Base-by-base conservation (phyloP, 2,888 invertebrate genomes). In the Myopa tessellatipennis region DNA sequence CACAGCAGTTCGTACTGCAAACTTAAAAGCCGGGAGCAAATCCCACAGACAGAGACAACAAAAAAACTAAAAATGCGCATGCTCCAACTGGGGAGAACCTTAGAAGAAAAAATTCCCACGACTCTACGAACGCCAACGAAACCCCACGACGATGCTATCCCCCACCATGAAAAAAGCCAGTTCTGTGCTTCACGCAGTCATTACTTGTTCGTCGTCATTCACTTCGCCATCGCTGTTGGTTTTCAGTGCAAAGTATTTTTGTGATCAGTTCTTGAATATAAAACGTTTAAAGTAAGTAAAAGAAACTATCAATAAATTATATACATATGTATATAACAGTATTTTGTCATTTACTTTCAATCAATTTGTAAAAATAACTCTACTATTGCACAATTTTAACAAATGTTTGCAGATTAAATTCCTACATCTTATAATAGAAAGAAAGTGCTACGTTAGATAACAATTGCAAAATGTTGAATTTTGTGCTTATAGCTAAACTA, bases 251-350 rank as follows among this genome's bases (percentile, higher is more conserved):
- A 81, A 76, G 73, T 69, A 55, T 65, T 79, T 80, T 75, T 65
- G 50, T 79, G 76, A 77, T 76, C 77, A 79, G 76, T 80, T 75
- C 69, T 71, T 78, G 68, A 65, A 79, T 60, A 78, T 80, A 77
- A 83, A 80, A 80, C 82, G 81, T 78, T 76, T 80, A 76, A 83
- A 81, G 82, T 83, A 83, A 82, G 82, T 82, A 71, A 7, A 70
- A 76, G 67, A 76, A 34, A 34, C n/a, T 16, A 38, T 36, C 60
- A 71, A 18, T 72, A 8, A 38, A n/a, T 38, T 36, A 16, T 10
- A 72, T 58, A 45, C 5, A 73, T 61, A 63, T 63, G 10, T 45
- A 45, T 45, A 10, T 45, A 45, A 45, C 26, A 45, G 1, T 45
- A 10, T 45, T 45, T 2, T 45, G 6, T 4, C 26, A 26, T 26